Conservation (phyloP, 2,797 vertebrate species). For the Sparidentex hasta region DNA sequence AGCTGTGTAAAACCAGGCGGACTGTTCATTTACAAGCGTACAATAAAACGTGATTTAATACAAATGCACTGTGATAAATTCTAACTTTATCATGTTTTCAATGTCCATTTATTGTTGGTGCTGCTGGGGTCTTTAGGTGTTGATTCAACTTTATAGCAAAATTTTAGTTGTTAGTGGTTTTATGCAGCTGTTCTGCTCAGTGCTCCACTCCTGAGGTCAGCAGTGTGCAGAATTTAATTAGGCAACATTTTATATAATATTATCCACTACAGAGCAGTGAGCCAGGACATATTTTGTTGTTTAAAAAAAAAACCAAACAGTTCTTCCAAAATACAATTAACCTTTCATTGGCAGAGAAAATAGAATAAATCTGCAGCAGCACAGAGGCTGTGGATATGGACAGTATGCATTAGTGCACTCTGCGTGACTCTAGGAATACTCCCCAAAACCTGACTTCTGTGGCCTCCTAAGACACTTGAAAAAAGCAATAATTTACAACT, state of each 20-base stretch:
- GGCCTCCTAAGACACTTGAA: background rate
- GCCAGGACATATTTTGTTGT: slow-evolving; percentile 5
- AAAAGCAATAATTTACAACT: background rate
- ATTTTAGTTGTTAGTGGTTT: background rate
- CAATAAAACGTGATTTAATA: background rate
- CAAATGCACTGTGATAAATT: background rate
- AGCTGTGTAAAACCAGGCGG: background rate
- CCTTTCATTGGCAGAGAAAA: slow-evolving; percentile 18
- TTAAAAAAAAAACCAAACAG: background rate
- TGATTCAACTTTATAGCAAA: background rate
- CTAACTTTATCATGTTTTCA: background rate
- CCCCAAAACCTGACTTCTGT: background rate
- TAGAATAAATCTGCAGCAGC: background rate
- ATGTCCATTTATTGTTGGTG: background rate
- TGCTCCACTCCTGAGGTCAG: slow-evolving; percentile 1
- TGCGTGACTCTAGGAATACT: slow-evolving; percentile 1
- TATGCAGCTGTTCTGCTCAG: background rate
- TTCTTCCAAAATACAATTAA: slow-evolving; percentile 25
- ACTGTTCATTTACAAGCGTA: background rate
- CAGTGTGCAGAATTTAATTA: slow-evolving; percentile 32
- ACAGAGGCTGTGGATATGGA: background rate
- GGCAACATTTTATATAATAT: slow-evolving; percentile 15
- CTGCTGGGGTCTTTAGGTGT: background rate
- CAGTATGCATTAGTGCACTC: slow-evolving; percentile 5
- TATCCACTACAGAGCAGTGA: slow-evolving; percentile 2